Evolutionary conservation across 2,797 vertebrate genomes (phyloP), one percentile per base, ranked within the genome.

Genomic region (Nyctibius grandis): DNA sequence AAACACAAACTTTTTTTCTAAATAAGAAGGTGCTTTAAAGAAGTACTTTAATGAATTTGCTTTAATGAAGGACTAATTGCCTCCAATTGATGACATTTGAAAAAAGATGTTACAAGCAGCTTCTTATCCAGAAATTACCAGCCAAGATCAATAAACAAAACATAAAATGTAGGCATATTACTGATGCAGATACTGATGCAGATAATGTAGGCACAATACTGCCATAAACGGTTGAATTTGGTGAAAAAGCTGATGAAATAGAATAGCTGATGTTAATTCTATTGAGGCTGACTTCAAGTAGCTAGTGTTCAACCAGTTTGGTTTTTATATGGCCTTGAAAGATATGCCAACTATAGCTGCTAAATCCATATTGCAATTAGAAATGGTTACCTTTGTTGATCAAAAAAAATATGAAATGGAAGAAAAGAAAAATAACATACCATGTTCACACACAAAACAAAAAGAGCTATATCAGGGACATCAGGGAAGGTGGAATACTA

Each of bases 401-500:
- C 98, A 98, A 95, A 91, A 89, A 98, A 94, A 96, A 95, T 89
- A 98, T 97, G 98, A 97, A 98, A 98, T 98, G 97, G 96, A 98
- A 92, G 91, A 96, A 98, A 97, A 95, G 91, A 97, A 98, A 98
- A 97, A 91, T 84, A 97, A 98, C 98, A 98, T 97, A 98, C 98
- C 98, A 98, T 98, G 97, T 98, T 96, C 96, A 98, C 98, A 98
- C 88, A 98, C 92, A 98, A 98, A 98, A 97, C 96, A 96, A 98
- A 98, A 98, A 97, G 78, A 98, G 95, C 96, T 97, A 98, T 98
- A 98, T 98, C 98, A 98, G 98, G 98, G 98, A 98, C 99, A 99
- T 99, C 99, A 99, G 99, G 99, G 99, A 99, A 98, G 99, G 99
- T 99, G 99, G 99, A 99, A 99, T 99, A 99, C 98, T 98, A 99